Evolutionary conservation across 2,888 invertebrate species (phyloP).

Genomic region (Epirrhoe alternata): DNA sequence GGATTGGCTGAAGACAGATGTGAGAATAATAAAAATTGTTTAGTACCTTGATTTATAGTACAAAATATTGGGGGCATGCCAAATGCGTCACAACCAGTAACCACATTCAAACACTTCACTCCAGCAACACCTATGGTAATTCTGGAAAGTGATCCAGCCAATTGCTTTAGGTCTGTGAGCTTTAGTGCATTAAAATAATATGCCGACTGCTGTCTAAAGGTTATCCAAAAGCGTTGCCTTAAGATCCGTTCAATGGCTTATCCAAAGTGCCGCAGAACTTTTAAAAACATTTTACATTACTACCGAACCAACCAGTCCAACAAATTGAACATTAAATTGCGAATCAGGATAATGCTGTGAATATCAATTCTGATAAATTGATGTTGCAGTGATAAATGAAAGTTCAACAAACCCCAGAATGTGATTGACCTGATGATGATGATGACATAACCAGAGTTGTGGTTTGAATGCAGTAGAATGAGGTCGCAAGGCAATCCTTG

Average conservation of each 20-base stretch:
- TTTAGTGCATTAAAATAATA: constrained; percentile 19
- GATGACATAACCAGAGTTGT: constrained; percentile 30
- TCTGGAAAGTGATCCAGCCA: constrained; percentile 15
- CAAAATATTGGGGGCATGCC: constrained; percentile 35
- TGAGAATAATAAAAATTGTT: constrained; percentile 21
- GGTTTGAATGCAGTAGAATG: constrained; percentile 27
- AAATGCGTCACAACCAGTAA: constrained; percentile 39
- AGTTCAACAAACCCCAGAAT: constrained; percentile 26
- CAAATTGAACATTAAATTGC: constrained; percentile 10
- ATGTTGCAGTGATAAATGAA: constrained; percentile 16
- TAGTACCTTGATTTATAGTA: constrained; percentile 10
- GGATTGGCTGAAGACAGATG: background rate
- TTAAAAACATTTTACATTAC: constrained; percentile 12
- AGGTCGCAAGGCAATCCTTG: background rate
- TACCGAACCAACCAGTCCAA: constrained; percentile 13
- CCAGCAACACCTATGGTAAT: background rate
- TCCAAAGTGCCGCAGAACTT: constrained; percentile 21
- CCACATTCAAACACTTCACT: constrained; percentile 9
- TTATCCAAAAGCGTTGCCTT: constrained; percentile 63
- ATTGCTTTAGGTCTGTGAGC: constrained; percentile 13
- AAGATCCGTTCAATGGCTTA: constrained; percentile 53
- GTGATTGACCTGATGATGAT: constrained; percentile 31
- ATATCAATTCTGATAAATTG: constrained; percentile 6
- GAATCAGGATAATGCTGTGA: constrained; percentile 16
- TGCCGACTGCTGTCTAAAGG: constrained; percentile 60